Evolutionary conservation across 2,888 invertebrate genomes (phyloP).

Genomic region (Tanypteryx hageni): DNA sequence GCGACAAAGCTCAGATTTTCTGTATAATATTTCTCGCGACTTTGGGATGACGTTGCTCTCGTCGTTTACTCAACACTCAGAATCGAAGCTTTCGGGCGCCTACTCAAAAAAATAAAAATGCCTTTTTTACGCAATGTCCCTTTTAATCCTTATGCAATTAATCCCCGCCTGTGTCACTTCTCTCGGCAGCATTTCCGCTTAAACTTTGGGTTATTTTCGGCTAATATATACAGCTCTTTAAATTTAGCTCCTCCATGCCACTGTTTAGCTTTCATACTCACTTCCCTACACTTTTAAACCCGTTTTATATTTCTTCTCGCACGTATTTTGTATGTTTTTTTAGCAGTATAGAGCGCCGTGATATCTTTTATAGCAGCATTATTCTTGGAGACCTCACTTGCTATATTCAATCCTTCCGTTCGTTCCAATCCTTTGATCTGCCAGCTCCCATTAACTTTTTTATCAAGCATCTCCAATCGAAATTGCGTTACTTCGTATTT

Average conservation of each 20-base stretch:
- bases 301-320: too few species aligned
- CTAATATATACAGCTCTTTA: not conserved
- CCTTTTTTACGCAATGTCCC: not conserved
- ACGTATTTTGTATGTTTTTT: too few species aligned
- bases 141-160: conserved; percentile 2
- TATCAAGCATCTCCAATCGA: too few species aligned
- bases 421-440: too few species aligned
- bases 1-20: not conserved
- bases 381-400: too few species aligned
- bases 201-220: not conserved
- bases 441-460: too few species aligned
- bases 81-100: not conserved
- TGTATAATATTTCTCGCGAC: not conserved
- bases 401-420: too few species aligned
- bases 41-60: not conserved
- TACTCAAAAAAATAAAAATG: not conserved
- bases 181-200: not conserved
- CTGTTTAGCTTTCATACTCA: not conserved
- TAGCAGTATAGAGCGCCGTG: too few species aligned
- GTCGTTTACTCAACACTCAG: not conserved
- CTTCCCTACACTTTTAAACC: too few species aligned
- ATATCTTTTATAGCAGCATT: too few species aligned
- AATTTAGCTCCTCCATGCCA: not conserved
- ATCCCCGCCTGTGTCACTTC: not conserved
- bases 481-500: too few species aligned